Evolutionary conservation across 2,797 vertebrate genomes (phyloP).

Genomic region (Erithacus rubecula): DNA sequence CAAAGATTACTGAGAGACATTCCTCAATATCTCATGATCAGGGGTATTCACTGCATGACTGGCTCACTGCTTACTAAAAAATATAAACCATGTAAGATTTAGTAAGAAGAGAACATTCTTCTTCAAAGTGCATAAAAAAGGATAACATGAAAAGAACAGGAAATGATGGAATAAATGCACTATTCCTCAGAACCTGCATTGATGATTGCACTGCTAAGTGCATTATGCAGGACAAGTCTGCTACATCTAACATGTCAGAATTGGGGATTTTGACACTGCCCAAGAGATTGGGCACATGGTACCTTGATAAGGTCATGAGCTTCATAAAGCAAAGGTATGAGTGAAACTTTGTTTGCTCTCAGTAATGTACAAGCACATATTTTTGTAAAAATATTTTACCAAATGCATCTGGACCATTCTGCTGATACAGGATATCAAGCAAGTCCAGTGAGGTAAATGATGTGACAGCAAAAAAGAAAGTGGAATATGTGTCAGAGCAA

Average conservation of each 20-base stretch:
- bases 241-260: not conserved
- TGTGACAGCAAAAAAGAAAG: conserved; percentile 32
- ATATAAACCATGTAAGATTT: not conserved
- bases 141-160: not conserved
- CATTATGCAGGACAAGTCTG: not conserved
- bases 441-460: not conserved
- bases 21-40: not conserved
- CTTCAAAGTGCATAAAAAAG: not conserved
- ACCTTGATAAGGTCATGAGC: conserved; percentile 2
- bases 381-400: not conserved
- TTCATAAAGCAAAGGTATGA: conserved; percentile 21
- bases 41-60: not conserved
- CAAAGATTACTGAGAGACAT: not conserved
- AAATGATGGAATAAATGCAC: not conserved
- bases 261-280: not conserved
- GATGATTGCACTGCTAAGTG: not conserved
- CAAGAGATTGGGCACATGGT: not conserved
- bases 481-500: not conserved
- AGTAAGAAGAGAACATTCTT: not conserved
- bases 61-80: not conserved
- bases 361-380: not conserved
- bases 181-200: not conserved
- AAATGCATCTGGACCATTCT: not conserved
- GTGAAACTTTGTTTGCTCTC: conserved; percentile 11
- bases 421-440: not conserved